Evolutionary conservation across 2,888 invertebrate genomes (phyloP).

Genomic region (Strigamia transsilvanica): DNA sequence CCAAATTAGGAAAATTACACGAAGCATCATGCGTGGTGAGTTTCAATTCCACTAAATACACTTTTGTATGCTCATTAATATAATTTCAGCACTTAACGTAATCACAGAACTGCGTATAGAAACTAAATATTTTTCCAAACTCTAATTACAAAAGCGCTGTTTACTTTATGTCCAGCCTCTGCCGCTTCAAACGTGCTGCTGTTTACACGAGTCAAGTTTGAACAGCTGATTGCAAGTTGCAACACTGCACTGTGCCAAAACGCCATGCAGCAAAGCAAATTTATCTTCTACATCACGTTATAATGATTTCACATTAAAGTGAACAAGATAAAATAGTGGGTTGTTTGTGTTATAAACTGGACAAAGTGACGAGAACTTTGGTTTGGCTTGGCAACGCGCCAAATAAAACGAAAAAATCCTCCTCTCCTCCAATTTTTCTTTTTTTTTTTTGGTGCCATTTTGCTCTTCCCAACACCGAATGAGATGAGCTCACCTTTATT

Average conservation of each 20-base stretch:
- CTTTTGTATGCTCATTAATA: neutral
- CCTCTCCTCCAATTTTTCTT: neutral
- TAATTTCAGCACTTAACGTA: slow-evolving; percentile 10
- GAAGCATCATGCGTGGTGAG: slow-evolving; percentile 97
- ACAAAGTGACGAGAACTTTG: slow-evolving; percentile 14
- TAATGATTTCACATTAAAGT: neutral
- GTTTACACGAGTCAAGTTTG: neutral
- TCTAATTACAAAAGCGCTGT: slow-evolving; percentile 8
- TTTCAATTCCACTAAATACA: slow-evolving; percentile 52
- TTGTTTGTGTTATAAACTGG: neutral
- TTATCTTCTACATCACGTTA: neutral
- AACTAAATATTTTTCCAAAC: neutral
- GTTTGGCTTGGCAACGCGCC: neutral
- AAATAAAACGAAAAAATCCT: slow-evolving; percentile 9
- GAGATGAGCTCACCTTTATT: slow-evolving; percentile 40
- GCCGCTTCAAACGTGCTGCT: neutral
- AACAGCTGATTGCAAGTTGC: neutral
- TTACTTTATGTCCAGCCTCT: neutral
- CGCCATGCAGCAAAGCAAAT: neutral
- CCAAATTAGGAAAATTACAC: slow-evolving; percentile 93
- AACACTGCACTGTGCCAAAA: neutral
- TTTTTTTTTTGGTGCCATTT: neutral
- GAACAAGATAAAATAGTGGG: neutral
- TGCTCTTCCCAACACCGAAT: slow-evolving; percentile 15
- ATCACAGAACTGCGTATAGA: neutral